Evolutionary conservation across 2,797 vertebrate species (phyloP).

Genomic region (Malacoraja senta): DNA sequence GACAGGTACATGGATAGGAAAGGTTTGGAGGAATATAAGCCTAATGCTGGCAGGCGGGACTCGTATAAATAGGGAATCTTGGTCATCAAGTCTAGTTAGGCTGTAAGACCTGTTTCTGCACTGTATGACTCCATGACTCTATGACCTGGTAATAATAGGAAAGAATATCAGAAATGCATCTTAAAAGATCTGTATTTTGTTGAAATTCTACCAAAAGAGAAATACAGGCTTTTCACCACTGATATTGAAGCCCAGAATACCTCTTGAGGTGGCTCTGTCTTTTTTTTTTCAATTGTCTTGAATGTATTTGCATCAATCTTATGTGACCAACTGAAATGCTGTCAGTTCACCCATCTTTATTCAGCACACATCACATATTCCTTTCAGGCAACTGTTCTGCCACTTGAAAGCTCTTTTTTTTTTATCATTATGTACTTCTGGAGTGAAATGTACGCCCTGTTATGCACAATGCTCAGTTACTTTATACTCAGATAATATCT

Average conservation of each 20-base stretch:
- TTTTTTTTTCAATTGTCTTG: neutral
- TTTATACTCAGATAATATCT: neutral
- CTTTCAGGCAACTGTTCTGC: neutral
- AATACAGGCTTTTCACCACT: neutral
- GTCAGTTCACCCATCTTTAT: slow-evolving; percentile 25
- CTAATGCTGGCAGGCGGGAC: too few species aligned
- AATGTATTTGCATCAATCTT: neutral
- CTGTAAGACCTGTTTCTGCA: too few species aligned
- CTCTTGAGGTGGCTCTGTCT: neutral
- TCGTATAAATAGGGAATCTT: too few species aligned
- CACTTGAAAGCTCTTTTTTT: slow-evolving; percentile 6
- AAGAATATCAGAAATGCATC: neutral
- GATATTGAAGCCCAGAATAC: neutral
- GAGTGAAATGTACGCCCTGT: neutral
- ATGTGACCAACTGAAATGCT: neutral
- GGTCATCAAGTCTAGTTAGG: too few species aligned
- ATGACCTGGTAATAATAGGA: too few species aligned
- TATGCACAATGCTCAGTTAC: neutral
- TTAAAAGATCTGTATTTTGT: neutral
- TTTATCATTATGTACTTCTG: slow-evolving; percentile 14
- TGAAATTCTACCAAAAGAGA: neutral
- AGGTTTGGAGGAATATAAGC: too few species aligned
- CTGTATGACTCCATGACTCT: too few species aligned
- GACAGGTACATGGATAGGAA: too few species aligned
- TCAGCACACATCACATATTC: neutral